These are phyloP conservation scores for Tridacna crocea DNA, from an alignment of 2,888 invertebrate genomes.

Conservation along the genomic window DNA sequence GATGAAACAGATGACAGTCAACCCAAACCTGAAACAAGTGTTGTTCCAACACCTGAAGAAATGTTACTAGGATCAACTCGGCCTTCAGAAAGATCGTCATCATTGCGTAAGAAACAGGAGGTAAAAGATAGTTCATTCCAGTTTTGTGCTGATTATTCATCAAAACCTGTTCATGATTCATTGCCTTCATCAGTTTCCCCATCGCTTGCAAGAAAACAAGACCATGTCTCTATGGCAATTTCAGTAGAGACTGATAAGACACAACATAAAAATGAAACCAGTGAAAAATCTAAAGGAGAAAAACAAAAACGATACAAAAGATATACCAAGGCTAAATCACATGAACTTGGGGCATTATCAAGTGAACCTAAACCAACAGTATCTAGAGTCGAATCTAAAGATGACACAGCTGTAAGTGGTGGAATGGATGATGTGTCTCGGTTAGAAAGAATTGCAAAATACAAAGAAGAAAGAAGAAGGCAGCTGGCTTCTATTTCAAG, in stretches of 20 bases:
- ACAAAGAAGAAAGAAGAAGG: conserved; percentile 90
- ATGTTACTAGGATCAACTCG: conserved; percentile 51
- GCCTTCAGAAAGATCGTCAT: conserved; percentile 28
- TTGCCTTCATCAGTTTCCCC: conserved; percentile 31
- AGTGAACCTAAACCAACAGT: conserved; percentile 16
- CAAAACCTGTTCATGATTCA: conserved; percentile 25
- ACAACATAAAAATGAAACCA: conserved; percentile 30
- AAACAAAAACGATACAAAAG: conserved; percentile 49
- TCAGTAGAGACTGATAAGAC: conserved; percentile 20
- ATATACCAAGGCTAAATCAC: conserved; percentile 57
- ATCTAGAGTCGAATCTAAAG: conserved; percentile 35
- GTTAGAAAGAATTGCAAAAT: conserved; percentile 89
- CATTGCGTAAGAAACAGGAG: conserved; percentile 33
- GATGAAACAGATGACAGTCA: conserved; percentile 19
- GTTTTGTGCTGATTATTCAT: conserved; percentile 54
- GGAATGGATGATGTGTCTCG: conserved; percentile 52
- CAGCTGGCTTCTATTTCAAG: conserved; percentile 86
- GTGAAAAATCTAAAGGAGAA: conserved; percentile 21
- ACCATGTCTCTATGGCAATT: conserved; percentile 1
- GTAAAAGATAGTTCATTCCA: conserved; percentile 52
- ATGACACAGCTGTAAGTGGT: conserved; percentile 40
- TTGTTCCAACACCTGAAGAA: conserved; percentile 47
- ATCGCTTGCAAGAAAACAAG: conserved; percentile 9
- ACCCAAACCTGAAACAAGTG: conserved; percentile 16
- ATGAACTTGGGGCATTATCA: conserved; percentile 57